A percentile compares a stretch with the other conserved stretches of the same genome.
Evolutionary conservation across 1,140 invertebrate genomes (phyloP).

Genomic region (Bombus consobrinus): DNA sequence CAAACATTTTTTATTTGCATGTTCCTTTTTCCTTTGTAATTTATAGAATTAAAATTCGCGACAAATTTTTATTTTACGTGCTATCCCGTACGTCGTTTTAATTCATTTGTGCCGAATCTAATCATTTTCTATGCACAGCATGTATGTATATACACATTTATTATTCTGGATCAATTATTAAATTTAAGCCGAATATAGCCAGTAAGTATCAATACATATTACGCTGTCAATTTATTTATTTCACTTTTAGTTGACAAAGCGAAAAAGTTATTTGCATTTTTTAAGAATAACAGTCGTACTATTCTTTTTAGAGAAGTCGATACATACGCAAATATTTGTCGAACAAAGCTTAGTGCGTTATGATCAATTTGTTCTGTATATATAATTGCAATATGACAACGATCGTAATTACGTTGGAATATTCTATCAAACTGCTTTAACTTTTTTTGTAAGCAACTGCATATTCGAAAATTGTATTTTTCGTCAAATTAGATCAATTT

Average conservation of each 20-base stretch:
- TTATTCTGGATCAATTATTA: too few relatives aligned
- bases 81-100: neutral
- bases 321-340: too few relatives aligned
- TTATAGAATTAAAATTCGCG: neutral
- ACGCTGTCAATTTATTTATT: too few relatives aligned
- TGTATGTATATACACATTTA: too few relatives aligned
- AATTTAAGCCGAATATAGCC: too few relatives aligned
- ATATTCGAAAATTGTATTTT: neutral
- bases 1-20: neutral
- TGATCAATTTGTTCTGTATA: neutral
- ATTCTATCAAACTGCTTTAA: neutral
- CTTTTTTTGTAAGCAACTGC: neutral
- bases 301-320: too few relatives aligned
- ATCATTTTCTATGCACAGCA: neutral
- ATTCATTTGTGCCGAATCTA: neutral
- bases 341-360: neutral
- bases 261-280: too few relatives aligned
- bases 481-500: neutral
- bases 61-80: rapidly evolving
- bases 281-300: too few relatives aligned
- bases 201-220: too few relatives aligned
- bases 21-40: neutral
- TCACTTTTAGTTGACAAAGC: too few relatives aligned
- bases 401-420: neutral
- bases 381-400: too few relatives aligned